These are phyloP conservation scores for Lonchura striata DNA, from an alignment of 2,113 vertebrate species.

Conservation along the genomic window DNA sequence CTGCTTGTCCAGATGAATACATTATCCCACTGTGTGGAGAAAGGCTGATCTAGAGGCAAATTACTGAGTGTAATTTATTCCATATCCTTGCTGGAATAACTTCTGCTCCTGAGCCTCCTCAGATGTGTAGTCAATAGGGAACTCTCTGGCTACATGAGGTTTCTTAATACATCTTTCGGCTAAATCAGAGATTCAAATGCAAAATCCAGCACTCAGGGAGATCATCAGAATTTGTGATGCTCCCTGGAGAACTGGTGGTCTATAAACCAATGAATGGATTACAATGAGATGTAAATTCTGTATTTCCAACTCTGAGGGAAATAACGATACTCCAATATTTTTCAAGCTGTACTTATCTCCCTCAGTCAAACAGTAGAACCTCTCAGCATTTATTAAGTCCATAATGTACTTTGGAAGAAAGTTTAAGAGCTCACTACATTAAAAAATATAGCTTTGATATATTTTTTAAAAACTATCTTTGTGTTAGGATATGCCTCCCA, in stretches of 20 bases:
- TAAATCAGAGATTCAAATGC: constrained; percentile 66
- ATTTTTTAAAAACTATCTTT: not conserved
- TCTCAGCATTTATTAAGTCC: not conserved
- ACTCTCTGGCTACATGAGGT: constrained; percentile 46
- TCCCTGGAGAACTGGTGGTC: constrained; percentile 48
- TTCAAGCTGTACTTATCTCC: not conserved
- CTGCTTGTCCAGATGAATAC: constrained; percentile 49
- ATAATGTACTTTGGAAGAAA: not conserved
- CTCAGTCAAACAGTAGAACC: not conserved
- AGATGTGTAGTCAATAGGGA: constrained; percentile 51
- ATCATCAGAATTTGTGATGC: constrained; percentile 42
- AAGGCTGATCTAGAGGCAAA: constrained; percentile 51
- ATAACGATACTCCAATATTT: constrained; percentile 9
- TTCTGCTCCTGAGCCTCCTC: constrained; percentile 37
- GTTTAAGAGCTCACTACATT: not conserved
- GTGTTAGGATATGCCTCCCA: not conserved
- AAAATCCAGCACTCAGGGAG: constrained; percentile 49
- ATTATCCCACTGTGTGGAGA: constrained; percentile 43
- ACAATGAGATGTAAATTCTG: constrained; percentile 22
- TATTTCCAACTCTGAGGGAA: constrained; percentile 24
- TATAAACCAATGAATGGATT: constrained; percentile 67
- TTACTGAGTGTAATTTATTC: constrained; percentile 48
- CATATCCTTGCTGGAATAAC: constrained; percentile 50
- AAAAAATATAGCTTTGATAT: not conserved
- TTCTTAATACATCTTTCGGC: constrained; percentile 57